Evolutionary conservation across 2,113 vertebrate species (phyloP).

Genomic region (Labeo rohita): DNA sequence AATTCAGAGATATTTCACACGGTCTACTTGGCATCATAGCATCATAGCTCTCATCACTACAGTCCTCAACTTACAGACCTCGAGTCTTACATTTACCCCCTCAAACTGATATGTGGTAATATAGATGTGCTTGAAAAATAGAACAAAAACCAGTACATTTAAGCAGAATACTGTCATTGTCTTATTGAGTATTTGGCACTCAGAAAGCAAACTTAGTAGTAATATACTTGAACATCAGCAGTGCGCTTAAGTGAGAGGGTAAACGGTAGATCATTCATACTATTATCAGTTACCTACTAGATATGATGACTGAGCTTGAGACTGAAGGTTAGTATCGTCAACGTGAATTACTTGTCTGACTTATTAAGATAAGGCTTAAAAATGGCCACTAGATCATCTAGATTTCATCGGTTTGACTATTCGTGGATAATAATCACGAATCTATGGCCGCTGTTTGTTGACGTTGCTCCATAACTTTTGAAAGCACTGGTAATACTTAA

Average conservation of each 20-base stretch:
- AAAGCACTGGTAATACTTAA: constrained; percentile 37
- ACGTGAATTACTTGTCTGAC: not conserved
- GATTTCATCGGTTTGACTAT: not conserved
- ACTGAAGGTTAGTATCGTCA: constrained; percentile 9
- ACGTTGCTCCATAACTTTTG: not conserved
- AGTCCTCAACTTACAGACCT: not conserved
- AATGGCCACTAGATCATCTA: not conserved
- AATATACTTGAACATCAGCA: constrained; percentile 1
- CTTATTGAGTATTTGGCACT: constrained; percentile 48
- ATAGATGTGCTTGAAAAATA: constrained; percentile 10
- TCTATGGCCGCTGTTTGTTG: not conserved
- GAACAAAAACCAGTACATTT: not conserved
- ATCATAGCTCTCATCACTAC: not conserved
- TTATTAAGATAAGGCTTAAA: not conserved
- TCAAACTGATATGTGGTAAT: constrained; percentile 9
- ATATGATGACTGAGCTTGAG: constrained; percentile 2
- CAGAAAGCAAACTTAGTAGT: constrained; percentile 28
- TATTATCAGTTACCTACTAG: not conserved
- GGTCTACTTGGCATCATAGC: not conserved
- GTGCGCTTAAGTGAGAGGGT: not conserved
- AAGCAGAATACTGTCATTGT: constrained; percentile 8
- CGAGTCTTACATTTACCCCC: not conserved
- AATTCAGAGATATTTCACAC: not conserved
- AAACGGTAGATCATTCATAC: not conserved
- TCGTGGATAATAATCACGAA: not conserved